These are phyloP conservation scores for Hypanus sabinus DNA, from an alignment of 2,113 vertebrate genomes.

Conservation along the genomic window DNA sequence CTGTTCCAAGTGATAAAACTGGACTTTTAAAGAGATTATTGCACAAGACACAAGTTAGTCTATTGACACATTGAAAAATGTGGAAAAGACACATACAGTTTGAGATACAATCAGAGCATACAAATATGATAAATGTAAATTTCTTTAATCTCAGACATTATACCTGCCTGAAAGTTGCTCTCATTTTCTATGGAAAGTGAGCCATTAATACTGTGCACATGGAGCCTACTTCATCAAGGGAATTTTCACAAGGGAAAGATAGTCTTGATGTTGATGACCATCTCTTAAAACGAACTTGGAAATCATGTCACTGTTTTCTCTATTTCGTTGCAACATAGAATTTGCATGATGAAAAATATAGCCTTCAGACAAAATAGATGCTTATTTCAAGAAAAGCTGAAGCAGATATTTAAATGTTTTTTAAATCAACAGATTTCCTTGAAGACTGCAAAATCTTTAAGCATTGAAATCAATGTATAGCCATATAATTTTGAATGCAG, in stretches of 20 bases:
- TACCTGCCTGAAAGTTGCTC: background rate
- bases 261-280: background rate
- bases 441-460: background rate
- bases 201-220: background rate
- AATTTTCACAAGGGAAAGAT: background rate
- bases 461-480: background rate
- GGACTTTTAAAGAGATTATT: background rate
- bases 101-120: background rate
- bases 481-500: background rate
- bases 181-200: constrained; percentile 5
- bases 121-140: background rate
- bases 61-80: background rate
- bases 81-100: background rate
- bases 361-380: background rate
- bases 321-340: background rate
- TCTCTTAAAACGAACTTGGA: background rate
- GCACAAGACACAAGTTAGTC: background rate
- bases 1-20: background rate
- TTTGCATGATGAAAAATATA: background rate
- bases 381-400: background rate
- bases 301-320: background rate
- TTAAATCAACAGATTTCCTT: background rate
- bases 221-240: background rate
- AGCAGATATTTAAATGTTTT: background rate
- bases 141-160: background rate